Evolutionary conservation across 2,113 vertebrate species (phyloP).

Genomic region (Tautogolabrus adspersus): DNA sequence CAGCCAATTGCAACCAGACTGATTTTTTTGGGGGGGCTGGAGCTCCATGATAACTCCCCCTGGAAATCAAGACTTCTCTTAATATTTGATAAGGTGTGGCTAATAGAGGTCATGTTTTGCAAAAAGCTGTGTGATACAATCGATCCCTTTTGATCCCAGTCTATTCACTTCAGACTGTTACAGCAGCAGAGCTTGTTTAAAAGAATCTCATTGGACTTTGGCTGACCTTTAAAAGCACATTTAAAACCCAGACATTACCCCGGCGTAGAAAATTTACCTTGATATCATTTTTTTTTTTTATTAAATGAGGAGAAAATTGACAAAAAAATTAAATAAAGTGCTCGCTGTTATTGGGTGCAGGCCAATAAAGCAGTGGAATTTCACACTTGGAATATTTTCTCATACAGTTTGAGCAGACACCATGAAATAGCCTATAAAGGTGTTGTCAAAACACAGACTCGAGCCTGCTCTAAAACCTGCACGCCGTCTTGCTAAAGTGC

Average conservation of each 20-base stretch:
- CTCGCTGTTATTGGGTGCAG: conserved; percentile 28
- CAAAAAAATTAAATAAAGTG: conserved; percentile 42
- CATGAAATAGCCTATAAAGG: conserved; percentile 66
- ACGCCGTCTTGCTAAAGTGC: conserved; percentile 16
- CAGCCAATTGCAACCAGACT: background rate
- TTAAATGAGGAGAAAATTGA: conserved; percentile 36
- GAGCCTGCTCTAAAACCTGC: conserved; percentile 13
- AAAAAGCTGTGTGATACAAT: conserved; percentile 1
- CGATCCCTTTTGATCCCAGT: conserved; percentile 1
- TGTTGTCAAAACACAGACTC: conserved; percentile 56
- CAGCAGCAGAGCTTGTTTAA: background rate
- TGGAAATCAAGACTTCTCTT: background rate
- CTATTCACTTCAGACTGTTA: background rate
- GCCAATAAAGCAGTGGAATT: conserved; percentile 41
- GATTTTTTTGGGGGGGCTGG: background rate
- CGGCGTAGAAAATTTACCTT: conserved; percentile 1
- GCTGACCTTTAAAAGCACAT: conserved; percentile 29
- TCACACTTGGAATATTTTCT: conserved; percentile 54
- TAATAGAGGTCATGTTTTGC: background rate
- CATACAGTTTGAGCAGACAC: conserved; percentile 51
- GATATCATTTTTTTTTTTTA: background rate
- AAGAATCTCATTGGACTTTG: conserved; percentile 29
- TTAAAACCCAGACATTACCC: conserved; percentile 5
- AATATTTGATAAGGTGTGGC: background rate
- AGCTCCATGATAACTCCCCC: background rate